phyloP scores from a whole-genome alignment of 2,888 invertebrate species.

The Spisula solida region DNA sequence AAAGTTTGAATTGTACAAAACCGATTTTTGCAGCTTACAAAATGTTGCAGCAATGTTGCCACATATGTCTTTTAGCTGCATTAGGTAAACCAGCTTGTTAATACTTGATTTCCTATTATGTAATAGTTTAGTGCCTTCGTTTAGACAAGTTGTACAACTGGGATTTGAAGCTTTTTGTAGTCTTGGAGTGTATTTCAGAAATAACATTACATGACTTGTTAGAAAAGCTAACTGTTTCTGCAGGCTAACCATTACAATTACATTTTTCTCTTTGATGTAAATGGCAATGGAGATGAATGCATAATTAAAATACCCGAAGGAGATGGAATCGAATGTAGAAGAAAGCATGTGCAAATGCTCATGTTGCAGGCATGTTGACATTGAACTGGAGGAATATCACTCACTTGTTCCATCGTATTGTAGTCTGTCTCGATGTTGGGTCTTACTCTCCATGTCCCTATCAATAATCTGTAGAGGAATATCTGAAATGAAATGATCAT shows the following conservation, averaged over 20 bases:
- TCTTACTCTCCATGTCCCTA: background rate
- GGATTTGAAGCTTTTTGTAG: background rate
- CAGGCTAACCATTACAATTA: conserved; percentile 26
- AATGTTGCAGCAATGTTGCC: background rate
- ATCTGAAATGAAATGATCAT: background rate
- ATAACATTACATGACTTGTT: background rate
- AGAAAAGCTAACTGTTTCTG: conserved; percentile 17
- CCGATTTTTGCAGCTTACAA: too few species aligned
- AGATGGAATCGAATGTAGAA: conserved; percentile 1
- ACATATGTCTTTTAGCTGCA: background rate
- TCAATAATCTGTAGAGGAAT: background rate
- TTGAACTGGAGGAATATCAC: background rate
- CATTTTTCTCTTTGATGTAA: conserved; percentile 27
- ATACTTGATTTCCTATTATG: background rate
- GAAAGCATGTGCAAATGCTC: background rate
- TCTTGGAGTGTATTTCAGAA: background rate
- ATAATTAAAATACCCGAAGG: conserved; percentile 22
- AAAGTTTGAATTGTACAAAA: too few species aligned
- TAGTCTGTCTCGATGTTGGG: background rate
- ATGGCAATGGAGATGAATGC: conserved; percentile 10
- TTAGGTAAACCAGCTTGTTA: background rate
- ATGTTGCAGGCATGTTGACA: background rate
- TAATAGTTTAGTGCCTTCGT: background rate
- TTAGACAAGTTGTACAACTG: background rate
- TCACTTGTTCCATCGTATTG: background rate